A percentile compares a stretch with the other conserved stretches of the same genome.
Conservation (phyloP, 92 coral and sea anemone genomes). For the Scolanthus callimorphus region DNA sequence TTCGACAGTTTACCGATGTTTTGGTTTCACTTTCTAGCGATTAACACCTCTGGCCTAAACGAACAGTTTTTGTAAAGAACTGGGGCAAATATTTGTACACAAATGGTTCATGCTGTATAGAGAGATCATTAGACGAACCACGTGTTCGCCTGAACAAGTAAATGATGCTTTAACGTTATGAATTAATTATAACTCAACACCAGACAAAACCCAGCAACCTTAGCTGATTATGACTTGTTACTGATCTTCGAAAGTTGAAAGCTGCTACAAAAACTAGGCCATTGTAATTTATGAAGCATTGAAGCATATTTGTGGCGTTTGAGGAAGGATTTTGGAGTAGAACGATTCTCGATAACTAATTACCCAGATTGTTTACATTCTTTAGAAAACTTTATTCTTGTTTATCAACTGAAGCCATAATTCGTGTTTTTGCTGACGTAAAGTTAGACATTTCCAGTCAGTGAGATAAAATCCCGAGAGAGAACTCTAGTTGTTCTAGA, state of each 20-base stretch:
- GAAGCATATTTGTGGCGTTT: too few species aligned
- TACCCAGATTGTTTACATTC: constrained; percentile 3
- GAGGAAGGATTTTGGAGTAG: too few species aligned
- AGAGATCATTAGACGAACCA: neutral
- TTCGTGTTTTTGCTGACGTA: neutral
- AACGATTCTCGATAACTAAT: too few species aligned
- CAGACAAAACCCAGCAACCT: too few species aligned
- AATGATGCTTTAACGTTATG: constrained; percentile 1
- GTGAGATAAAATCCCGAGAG: neutral
- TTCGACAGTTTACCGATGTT: neutral
- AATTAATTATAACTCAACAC: too few species aligned
- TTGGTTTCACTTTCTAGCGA: neutral
- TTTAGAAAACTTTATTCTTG: neutral
- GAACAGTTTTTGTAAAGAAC: constrained; percentile 2
- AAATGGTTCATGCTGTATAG: neutral
- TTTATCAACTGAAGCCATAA: neutral
- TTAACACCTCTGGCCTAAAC: neutral
- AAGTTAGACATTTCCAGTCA: constrained; percentile 1
- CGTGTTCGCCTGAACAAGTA: neutral
- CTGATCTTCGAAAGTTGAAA: too few species aligned
- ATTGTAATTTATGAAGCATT: too few species aligned
- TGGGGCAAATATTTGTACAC: constrained; percentile 30
- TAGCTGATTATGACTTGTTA: too few species aligned
- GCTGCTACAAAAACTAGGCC: too few species aligned
- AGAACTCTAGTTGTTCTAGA: neutral